phyloP scores from a whole-genome alignment of 1,140 invertebrate species.

The Teleopsis dalmanni region DNA sequence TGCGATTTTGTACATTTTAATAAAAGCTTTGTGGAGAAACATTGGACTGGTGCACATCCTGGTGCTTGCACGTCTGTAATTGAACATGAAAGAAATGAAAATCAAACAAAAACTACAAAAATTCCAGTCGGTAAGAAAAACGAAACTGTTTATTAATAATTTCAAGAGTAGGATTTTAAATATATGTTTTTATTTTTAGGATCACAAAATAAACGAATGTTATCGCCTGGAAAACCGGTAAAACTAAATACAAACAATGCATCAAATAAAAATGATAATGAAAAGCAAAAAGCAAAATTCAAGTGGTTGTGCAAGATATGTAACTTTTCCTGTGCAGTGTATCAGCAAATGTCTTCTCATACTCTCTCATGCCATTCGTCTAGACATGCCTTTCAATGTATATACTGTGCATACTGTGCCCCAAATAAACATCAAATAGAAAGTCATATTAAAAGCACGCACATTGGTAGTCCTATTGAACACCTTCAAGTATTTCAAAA shows the following conservation, averaged over 20 bases:
- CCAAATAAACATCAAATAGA: conserved; percentile 47
- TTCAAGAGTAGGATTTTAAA: too few relatives aligned
- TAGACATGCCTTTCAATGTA: conserved; percentile 61
- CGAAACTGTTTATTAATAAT: too few relatives aligned
- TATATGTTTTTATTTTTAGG: too few relatives aligned
- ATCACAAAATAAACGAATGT: too few relatives aligned
- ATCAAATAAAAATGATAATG: background rate
- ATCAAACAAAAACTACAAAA: too few relatives aligned
- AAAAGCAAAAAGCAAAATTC: background rate
- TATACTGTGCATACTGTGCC: conserved; percentile 48
- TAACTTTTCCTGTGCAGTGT: too few relatives aligned
- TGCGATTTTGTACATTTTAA: conserved; percentile 60
- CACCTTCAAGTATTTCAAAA: conserved; percentile 8
- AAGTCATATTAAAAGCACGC: conserved; percentile 21
- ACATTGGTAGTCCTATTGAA: conserved; percentile 5
- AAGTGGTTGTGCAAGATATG: background rate
- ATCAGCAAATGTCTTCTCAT: conserved; percentile 6
- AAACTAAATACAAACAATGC: too few relatives aligned
- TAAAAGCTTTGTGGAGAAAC: conserved; percentile 56
- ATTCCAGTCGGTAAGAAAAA: too few relatives aligned
- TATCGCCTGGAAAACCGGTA: too few relatives aligned
- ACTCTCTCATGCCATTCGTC: conserved; percentile 12
- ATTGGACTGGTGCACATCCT: too few relatives aligned
- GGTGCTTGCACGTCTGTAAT: too few relatives aligned
- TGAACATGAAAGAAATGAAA: too few relatives aligned